Conservation (phyloP, 2,888 invertebrate species). For the Gymnocheta viridis region DNA sequence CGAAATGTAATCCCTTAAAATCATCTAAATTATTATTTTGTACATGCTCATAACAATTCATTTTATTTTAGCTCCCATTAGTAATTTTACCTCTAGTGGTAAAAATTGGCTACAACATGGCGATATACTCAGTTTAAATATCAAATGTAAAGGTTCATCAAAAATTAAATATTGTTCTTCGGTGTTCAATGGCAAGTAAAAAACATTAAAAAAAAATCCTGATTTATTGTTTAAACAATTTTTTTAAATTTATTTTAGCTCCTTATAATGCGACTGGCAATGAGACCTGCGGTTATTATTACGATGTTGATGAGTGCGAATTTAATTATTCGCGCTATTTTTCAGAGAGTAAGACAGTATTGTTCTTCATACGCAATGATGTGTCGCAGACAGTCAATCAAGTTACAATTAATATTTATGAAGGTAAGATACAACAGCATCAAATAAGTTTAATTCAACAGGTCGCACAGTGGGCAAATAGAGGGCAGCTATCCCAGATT, state of each 20-base stretch:
- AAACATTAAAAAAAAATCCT: background rate
- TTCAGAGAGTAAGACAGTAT: conserved; percentile 87
- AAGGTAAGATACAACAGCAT: conserved; percentile 86
- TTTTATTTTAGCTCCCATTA: conserved; percentile 86
- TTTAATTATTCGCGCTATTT: conserved; percentile 88
- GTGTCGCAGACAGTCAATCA: conserved; percentile 87
- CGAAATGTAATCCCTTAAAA: conserved; percentile 85
- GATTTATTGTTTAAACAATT: background rate
- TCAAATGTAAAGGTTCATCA: conserved; percentile 89
- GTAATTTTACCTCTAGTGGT: conserved; percentile 87
- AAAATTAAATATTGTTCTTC: conserved; percentile 88
- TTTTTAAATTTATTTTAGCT: conserved; percentile 72
- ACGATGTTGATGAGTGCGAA: conserved; percentile 83
- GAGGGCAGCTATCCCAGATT: too few species aligned
- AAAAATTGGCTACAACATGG: conserved; percentile 92
- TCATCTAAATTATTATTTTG: background rate
- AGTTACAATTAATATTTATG: conserved; percentile 90
- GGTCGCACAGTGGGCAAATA: too few species aligned
- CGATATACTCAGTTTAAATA: conserved; percentile 87
- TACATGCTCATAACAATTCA: background rate
- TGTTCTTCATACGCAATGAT: conserved; percentile 90
- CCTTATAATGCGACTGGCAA: conserved; percentile 87
- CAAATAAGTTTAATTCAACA: too few species aligned
- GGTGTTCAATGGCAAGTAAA: conserved; percentile 84
- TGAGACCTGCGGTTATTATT: conserved; percentile 86